phyloP scores from a whole-genome alignment of 2,888 invertebrate genomes.

The Eupithecia abbreviata region DNA sequence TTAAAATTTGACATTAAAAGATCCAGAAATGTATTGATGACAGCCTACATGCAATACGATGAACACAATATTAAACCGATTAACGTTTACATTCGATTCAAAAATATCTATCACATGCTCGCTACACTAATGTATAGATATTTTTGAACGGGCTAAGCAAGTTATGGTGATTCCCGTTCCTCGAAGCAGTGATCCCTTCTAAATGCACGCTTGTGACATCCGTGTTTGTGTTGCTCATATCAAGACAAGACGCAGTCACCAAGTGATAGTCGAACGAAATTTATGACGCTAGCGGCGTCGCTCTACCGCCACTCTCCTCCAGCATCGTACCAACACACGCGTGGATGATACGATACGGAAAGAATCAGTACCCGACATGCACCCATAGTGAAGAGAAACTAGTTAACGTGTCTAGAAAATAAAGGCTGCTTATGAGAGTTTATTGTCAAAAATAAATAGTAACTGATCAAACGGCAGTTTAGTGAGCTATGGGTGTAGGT shows the following conservation, averaged over 20 bases:
- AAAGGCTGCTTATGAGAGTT: background rate
- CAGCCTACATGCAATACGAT: constrained; percentile 77
- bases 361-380: constrained; percentile 15
- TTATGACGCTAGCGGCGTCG: constrained; percentile 67
- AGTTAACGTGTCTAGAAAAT: constrained; percentile 21
- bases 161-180: constrained; percentile 71
- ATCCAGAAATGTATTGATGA: constrained; percentile 63
- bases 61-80: constrained; percentile 58
- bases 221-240: constrained; percentile 68
- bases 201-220: constrained; percentile 76
- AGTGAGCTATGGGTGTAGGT: background rate
- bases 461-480: background rate
- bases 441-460: background rate
- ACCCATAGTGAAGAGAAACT: constrained; percentile 10
- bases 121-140: constrained; percentile 53
- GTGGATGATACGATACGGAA: constrained; percentile 27
- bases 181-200: constrained; percentile 78
- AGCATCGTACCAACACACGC: constrained; percentile 33
- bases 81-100: constrained; percentile 59
- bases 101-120: constrained; percentile 61
- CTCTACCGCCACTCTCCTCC: constrained; percentile 31
- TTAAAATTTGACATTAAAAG: constrained; percentile 41
- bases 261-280: constrained; percentile 77
- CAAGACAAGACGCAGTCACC: constrained; percentile 67
- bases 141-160: constrained; percentile 60